Evolutionary conservation across 2,888 invertebrate genomes (phyloP).

Genomic region (Blomia tropicalis): DNA sequence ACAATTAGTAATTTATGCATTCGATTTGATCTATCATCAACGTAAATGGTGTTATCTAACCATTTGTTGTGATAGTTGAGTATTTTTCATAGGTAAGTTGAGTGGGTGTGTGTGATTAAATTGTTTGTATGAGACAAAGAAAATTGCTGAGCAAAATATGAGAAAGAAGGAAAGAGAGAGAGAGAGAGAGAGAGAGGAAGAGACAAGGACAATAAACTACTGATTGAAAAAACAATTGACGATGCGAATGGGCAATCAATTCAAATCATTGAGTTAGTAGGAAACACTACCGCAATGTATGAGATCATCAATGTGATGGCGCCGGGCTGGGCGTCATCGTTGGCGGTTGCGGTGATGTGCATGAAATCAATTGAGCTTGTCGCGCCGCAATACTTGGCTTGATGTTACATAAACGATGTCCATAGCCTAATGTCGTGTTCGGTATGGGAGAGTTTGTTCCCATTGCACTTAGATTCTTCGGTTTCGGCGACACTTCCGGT

Average conservation of each 20-base stretch:
- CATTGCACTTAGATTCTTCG: not conserved
- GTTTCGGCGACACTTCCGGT: conserved; percentile 9
- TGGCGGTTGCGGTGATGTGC: conserved; percentile 4
- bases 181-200: not conserved
- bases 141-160: not conserved
- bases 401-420: not conserved
- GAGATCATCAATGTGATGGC: conserved; percentile 3
- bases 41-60: too few species aligned
- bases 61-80: too few species aligned
- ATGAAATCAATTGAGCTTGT: not conserved
- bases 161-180: not conserved
- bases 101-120: too few species aligned
- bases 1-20: too few species aligned
- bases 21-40: too few species aligned
- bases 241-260: too few species aligned
- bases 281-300: too few species aligned
- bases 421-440: not conserved
- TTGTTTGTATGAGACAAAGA: too few species aligned
- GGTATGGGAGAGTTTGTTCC: not conserved
- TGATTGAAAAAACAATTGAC: not conserved
- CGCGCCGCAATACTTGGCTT: conserved; percentile 7
- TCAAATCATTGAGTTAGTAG: too few species aligned
- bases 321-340: conserved; percentile 13
- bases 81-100: too few species aligned
- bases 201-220: not conserved